phyloP scores from a whole-genome alignment of 2,888 invertebrate genomes.

The Erebia aethiops region DNA sequence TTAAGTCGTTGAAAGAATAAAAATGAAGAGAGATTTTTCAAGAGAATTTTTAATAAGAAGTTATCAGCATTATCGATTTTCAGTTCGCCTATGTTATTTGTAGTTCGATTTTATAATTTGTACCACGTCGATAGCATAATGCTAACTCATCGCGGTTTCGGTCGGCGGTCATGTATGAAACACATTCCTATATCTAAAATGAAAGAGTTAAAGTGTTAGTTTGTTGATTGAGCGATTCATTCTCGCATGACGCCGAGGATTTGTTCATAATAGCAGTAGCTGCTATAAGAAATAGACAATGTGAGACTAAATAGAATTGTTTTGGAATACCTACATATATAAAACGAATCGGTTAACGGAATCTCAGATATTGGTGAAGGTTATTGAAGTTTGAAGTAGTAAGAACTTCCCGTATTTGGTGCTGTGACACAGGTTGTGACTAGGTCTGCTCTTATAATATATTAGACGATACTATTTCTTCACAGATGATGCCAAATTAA shows the following conservation, averaged over 20 bases:
- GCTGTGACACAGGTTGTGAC: background rate
- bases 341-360: constrained; percentile 6
- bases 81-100: background rate
- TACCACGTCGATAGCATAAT: constrained; percentile 52
- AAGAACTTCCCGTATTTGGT: background rate
- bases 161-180: constrained; percentile 50
- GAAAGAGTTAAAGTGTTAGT: constrained; percentile 61
- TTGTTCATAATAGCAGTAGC: constrained; percentile 43
- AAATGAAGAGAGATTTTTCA: no score
- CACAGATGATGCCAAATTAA: no score
- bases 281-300: constrained; percentile 33
- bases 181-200: constrained; percentile 51
- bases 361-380: background rate
- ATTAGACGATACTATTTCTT: no score
- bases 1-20: no score
- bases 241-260: constrained; percentile 51
- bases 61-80: no score
- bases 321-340: constrained; percentile 8
- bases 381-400: no score
- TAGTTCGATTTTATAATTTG: constrained; percentile 37
- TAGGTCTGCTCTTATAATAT: no score
- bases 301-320: constrained; percentile 27
- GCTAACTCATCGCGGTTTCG: constrained; percentile 69
- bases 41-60: no score
- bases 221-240: constrained; percentile 73